Conservation (phyloP, 1,140 invertebrate genomes). For the Teleopsis dalmanni region DNA sequence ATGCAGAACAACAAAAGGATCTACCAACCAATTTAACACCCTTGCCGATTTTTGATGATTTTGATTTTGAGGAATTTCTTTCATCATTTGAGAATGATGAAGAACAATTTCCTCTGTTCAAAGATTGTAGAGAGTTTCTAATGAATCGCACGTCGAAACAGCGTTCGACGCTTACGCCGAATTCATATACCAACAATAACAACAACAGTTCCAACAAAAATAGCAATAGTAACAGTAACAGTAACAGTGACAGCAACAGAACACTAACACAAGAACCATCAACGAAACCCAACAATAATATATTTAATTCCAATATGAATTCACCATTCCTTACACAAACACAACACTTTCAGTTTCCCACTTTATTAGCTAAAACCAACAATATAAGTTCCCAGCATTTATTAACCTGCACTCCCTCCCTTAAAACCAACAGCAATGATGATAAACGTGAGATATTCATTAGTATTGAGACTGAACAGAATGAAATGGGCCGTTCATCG, state of each 20-base stretch:
- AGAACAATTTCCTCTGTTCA: slow-evolving; percentile 41
- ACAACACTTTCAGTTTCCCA: slow-evolving; percentile 7
- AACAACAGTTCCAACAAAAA: slow-evolving; percentile 17
- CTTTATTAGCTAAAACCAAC: neutral
- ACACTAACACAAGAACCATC: slow-evolving; percentile 14
- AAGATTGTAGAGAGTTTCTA: slow-evolving; percentile 41
- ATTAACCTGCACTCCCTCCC: neutral
- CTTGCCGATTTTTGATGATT: slow-evolving; percentile 38
- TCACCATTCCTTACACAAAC: too few species aligned
- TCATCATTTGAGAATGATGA: slow-evolving; percentile 49
- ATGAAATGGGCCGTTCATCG: slow-evolving; percentile 28
- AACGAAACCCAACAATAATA: neutral
- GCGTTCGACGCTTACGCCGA: slow-evolving; percentile 31
- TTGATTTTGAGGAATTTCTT: slow-evolving; percentile 49
- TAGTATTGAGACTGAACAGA: slow-evolving; percentile 39
- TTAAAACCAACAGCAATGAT: slow-evolving; percentile 14
- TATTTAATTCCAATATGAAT: neutral
- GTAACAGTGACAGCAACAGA: slow-evolving; percentile 4
- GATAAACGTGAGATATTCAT: slow-evolving; percentile 41
- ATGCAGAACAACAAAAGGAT: slow-evolving; percentile 19
- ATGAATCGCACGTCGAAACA: slow-evolving; percentile 37
- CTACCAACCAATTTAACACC: slow-evolving; percentile 20
- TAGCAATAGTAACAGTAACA: slow-evolving; percentile 7
- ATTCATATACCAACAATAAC: slow-evolving; percentile 16
- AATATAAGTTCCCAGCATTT: slow-evolving; percentile 2